Base-by-base conservation (phyloP, 2,888 invertebrate genomes). In the Erebia epiphron region DNA sequence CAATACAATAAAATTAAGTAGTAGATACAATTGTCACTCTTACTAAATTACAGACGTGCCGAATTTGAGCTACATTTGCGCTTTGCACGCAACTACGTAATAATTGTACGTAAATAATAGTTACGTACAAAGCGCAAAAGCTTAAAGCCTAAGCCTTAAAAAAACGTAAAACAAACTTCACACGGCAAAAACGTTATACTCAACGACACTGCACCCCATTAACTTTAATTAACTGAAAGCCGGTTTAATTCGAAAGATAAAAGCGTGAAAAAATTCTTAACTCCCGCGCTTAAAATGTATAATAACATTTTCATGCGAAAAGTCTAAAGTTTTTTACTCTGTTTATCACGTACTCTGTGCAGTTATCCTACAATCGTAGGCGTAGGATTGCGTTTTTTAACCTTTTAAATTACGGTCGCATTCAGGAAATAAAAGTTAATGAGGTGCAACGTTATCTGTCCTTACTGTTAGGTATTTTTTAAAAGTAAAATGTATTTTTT, bases 361-460 rank as follows among this genome's bases (percentile, higher is more conserved):
- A 14, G 18, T 10, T 60, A 18, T 14, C 60, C 9, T 62, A 14
- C 13, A 21, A 62, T 18, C 18, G 21, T 60, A 35, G 58, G 58
- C 56, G 35, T 35, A 64, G 60, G 68, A 60, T 71, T 18, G 49
- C 41, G 61, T 57, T 57, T 68, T 21, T 67, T 70, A 41, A 71
- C 71, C 64, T 71, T 69, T 41, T 41, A 46, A 72, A 68, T 70
- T 69, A 69, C 54, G 58, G 49, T 49, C 72, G 72, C 49, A 65
- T 69, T 70, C 70, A 70, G 54, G 62, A 67, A 62, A 54, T 70
- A 58, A 72, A 72, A 75, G 72, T 72, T 74, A 74, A 75, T 75
- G 72, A 71, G 72, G 69, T 5, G 35, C 35, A 35, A 35, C 35
- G 35, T 35, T 35, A 35, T 35, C 35, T 35, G 35, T 7, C 7